These are phyloP conservation scores for Melanostoma mellinum DNA, from an alignment of 2,888 invertebrate species.

Conservation along the genomic window DNA sequence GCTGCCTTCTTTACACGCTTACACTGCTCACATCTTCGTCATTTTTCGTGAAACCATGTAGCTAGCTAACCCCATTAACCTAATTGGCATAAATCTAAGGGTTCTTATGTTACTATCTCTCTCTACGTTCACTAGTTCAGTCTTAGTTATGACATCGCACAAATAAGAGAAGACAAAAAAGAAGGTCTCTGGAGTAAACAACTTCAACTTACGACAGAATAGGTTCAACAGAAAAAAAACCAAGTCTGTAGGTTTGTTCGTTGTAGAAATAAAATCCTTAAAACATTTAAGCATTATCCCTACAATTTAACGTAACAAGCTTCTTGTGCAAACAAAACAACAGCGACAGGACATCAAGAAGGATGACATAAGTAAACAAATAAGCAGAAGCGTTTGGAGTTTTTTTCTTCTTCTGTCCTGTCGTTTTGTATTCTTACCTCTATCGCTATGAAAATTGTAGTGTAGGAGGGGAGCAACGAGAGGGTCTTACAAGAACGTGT, in stretches of 20 bases:
- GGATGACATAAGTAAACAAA: slow-evolving; percentile 69
- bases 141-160: slow-evolving; percentile 53
- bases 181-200: slow-evolving; percentile 68
- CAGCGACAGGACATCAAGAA: slow-evolving; percentile 62
- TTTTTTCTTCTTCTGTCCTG: background rate
- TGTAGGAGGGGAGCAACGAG: background rate
- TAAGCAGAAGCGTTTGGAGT: slow-evolving; percentile 29
- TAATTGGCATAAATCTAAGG: slow-evolving; percentile 70
- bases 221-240: slow-evolving; percentile 31
- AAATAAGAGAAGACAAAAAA: slow-evolving; percentile 28
- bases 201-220: slow-evolving; percentile 61
- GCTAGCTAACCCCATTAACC: slow-evolving; percentile 57
- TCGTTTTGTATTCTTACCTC: background rate
- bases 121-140: slow-evolving; percentile 17
- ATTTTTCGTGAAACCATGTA: slow-evolving; percentile 21
- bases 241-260: background rate
- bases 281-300: slow-evolving; percentile 70
- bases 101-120: slow-evolving; percentile 54
- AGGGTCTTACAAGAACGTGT: slow-evolving; percentile 36
- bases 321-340: slow-evolving; percentile 58
- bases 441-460: slow-evolving; percentile 2
- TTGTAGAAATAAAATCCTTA: slow-evolving; percentile 58
- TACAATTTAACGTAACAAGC: slow-evolving; percentile 71
- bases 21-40: slow-evolving; percentile 11
- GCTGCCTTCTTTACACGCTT: background rate